These are phyloP conservation scores for Girardia tigrina DNA, from an alignment of 2,888 invertebrate species.

Conservation along the genomic window DNA sequence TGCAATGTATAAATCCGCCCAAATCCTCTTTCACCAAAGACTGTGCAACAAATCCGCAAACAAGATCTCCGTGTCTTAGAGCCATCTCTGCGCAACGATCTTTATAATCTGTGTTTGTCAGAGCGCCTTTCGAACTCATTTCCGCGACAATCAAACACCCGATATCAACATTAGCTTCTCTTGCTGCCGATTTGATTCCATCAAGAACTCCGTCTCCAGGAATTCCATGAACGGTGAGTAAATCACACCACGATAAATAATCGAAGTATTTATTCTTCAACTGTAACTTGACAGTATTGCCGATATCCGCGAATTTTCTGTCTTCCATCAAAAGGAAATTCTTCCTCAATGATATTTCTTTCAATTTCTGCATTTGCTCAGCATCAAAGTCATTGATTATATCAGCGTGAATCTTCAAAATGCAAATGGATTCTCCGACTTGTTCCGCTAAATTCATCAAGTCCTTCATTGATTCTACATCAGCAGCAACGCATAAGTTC, in stretches of 20 bases:
- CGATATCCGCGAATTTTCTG: too few relatives aligned
- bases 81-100: conserved; percentile 61
- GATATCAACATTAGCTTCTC: conserved; percentile 24
- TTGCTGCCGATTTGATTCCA: conserved; percentile 40
- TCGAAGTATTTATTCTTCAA: conserved; percentile 63
- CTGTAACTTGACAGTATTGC: too few relatives aligned
- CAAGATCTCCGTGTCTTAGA: conserved; percentile 60
- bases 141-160: conserved; percentile 73
- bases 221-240: conserved; percentile 76
- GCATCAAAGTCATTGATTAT: conserved; percentile 66
- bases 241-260: conserved; percentile 73
- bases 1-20: conserved; percentile 69
- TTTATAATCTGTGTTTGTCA: conserved; percentile 40
- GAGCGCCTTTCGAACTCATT: conserved; percentile 60
- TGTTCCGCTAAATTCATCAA: conserved; percentile 56
- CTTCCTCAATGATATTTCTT: conserved; percentile 60
- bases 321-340: conserved; percentile 87
- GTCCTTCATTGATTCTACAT: conserved; percentile 60
- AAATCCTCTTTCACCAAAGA: conserved; percentile 58
- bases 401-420: conserved; percentile 77
- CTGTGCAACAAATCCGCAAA: conserved; percentile 80
- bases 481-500: conserved; percentile 77
- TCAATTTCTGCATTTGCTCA: conserved; percentile 57
- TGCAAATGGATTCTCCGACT: conserved; percentile 70
- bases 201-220: conserved; percentile 63